Percentiles rank a stretch among this genome's conserved stretches.
These are phyloP conservation scores for Craniophora ligustri DNA, from an alignment of 2,888 invertebrate genomes.

Conservation along the genomic window DNA sequence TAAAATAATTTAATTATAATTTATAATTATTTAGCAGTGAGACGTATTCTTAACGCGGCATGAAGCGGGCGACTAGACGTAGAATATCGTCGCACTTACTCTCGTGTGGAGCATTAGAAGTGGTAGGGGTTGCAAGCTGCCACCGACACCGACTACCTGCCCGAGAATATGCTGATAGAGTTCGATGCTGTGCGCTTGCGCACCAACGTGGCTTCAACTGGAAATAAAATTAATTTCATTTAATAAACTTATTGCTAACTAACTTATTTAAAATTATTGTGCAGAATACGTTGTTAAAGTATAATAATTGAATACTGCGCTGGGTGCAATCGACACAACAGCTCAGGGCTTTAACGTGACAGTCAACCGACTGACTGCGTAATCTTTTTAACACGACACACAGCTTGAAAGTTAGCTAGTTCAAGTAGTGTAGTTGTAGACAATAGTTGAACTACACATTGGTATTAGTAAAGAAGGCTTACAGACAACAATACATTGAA, in stretches of 20 bases:
- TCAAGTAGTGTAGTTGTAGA: no score
- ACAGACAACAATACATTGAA: no score
- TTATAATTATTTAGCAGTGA: conserved; percentile 50
- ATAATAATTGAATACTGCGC: no score
- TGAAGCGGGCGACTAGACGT: conserved; percentile 26
- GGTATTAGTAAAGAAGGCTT: no score
- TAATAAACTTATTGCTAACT: neutral
- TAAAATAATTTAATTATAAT: conserved; percentile 52
- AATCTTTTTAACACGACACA: no score
- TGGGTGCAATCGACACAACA: no score
- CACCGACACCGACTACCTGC: conserved; percentile 88
- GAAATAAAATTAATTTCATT: conserved; percentile 63
- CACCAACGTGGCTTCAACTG: conserved; percentile 92
- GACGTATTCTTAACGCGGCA: conserved; percentile 36
- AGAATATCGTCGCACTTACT: conserved; percentile 23
- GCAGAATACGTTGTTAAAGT: no score
- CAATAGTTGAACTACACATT: no score
- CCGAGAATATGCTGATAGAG: conserved; percentile 93
- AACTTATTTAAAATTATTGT: neutral
- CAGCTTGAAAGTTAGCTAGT: no score
- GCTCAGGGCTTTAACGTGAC: no score
- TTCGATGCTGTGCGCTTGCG: conserved; percentile 92
- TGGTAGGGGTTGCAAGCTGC: conserved; percentile 48
- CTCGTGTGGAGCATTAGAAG: conserved; percentile 37
- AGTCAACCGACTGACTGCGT: no score